Percentiles rank a stretch among this genome's conserved stretches.
These are phyloP conservation scores for Syrmaticus mikado DNA, from an alignment of 2,113 vertebrate species.

Conservation along the genomic window DNA sequence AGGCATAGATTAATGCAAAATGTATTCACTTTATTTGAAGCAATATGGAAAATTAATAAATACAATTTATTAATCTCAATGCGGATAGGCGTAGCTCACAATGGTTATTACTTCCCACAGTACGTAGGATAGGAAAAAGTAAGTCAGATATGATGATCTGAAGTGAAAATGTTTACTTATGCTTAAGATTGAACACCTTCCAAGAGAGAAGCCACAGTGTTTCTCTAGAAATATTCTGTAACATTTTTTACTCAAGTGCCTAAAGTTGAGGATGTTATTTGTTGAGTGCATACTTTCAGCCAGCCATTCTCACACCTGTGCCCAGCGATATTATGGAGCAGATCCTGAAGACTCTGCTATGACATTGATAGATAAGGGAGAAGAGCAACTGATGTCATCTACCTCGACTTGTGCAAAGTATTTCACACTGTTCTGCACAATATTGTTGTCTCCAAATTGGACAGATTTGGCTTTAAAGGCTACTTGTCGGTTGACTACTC, in stretches of 20 bases:
- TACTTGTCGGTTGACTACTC: neutral
- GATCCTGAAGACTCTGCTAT: neutral
- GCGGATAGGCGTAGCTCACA: neutral
- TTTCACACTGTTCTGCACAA: neutral
- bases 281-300: neutral
- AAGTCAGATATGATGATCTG: neutral
- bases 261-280: neutral
- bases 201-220: neutral
- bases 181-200: neutral
- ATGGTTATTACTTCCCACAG: neutral
- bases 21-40: conserved; percentile 25
- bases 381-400: too few relatives aligned
- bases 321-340: neutral
- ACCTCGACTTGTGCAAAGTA: neutral
- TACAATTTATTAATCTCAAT: conserved; percentile 31
- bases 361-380: too few relatives aligned
- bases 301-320: neutral
- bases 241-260: neutral
- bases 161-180: neutral
- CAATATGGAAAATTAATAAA: conserved; percentile 36
- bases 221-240: neutral
- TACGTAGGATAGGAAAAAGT: neutral
- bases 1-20: conserved; percentile 20
- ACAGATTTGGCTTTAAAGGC: neutral
- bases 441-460: neutral